A percentile compares a stretch with the other conserved stretches of the same genome.
phyloP scores from a whole-genome alignment of 1,140 invertebrate species.

The Glomeris maerens region DNA sequence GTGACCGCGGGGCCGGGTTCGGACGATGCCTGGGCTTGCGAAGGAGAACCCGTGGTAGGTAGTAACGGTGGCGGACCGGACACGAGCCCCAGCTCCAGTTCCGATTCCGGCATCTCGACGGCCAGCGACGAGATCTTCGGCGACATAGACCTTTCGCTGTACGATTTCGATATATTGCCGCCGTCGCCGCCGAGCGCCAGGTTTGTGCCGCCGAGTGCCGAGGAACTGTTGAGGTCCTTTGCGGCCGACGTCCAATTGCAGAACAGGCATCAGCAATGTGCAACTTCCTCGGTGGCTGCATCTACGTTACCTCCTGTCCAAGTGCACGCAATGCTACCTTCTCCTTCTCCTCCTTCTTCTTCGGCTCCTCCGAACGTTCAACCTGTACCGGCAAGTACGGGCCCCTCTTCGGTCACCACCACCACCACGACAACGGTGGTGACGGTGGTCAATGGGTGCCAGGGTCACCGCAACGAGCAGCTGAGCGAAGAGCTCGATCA shows the following conservation, averaged over 20 bases:
- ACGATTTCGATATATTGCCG: conserved; percentile 29
- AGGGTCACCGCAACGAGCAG: too few relatives aligned
- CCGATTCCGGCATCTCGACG: conserved; percentile 5
- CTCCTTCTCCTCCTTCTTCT: too few relatives aligned
- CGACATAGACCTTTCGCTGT: conserved; percentile 27
- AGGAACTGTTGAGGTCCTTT: conserved; percentile 45
- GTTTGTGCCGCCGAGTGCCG: conserved; percentile 46
- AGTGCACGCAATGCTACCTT: too few relatives aligned
- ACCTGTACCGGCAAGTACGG: too few relatives aligned
- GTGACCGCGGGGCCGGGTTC: conserved; percentile 7
- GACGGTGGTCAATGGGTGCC: too few relatives aligned
- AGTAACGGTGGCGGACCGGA: conserved; percentile 15
- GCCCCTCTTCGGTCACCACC: too few relatives aligned
- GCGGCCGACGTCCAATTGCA: too few relatives aligned
- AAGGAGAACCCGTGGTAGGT: conserved; percentile 8
- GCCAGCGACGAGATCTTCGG: conserved; percentile 27
- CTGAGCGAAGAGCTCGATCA: conserved; percentile 7
- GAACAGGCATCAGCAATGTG: too few relatives aligned
- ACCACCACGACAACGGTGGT: not conserved
- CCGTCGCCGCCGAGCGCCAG: conserved; percentile 44
- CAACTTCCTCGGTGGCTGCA: too few relatives aligned
- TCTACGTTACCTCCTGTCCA: too few relatives aligned
- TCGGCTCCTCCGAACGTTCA: too few relatives aligned
- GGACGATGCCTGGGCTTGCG: conserved; percentile 29
- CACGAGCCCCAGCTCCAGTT: conserved; percentile 29